Evolutionary conservation across 2,113 vertebrate species (phyloP).

Genomic region (Pterocles burchelli): DNA sequence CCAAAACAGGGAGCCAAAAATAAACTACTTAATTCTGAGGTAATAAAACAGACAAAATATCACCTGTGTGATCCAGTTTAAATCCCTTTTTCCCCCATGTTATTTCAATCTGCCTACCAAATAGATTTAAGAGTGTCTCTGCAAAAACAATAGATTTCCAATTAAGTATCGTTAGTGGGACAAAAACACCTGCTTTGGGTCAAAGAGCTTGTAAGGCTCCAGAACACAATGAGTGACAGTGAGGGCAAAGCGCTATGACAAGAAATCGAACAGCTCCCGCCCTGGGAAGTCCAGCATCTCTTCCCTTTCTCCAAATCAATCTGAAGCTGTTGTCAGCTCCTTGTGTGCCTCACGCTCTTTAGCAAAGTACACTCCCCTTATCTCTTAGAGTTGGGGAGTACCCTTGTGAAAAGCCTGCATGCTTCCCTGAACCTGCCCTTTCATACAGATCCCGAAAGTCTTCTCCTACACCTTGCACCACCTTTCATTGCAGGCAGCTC

Average conservation of each 20-base stretch:
- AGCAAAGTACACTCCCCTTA: neutral
- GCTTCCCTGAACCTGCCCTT: neutral
- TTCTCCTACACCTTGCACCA: neutral
- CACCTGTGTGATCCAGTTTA: neutral
- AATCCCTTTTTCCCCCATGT: conserved; percentile 18
- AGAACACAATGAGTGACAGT: conserved; percentile 5
- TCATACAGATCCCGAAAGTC: neutral
- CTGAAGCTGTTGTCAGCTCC: neutral
- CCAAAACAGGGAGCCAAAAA: neutral
- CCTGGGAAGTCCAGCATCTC: neutral
- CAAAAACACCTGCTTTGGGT: neutral
- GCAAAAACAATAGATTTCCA: conserved; percentile 50
- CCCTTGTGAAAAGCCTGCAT: neutral
- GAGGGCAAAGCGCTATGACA: neutral
- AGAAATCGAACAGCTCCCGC: neutral
- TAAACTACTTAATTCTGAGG: neutral
- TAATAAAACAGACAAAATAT: conserved; percentile 23
- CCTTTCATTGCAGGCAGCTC: neutral
- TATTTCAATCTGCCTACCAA: conserved; percentile 10
- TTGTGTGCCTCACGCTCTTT: neutral
- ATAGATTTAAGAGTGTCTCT: neutral
- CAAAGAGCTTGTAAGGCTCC: neutral
- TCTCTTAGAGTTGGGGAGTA: neutral
- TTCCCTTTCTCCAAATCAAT: neutral
- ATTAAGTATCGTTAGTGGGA: conserved; percentile 39